Base-by-base conservation (phyloP, 2,888 invertebrate genomes). In the Parnassius glacialis region DNA sequence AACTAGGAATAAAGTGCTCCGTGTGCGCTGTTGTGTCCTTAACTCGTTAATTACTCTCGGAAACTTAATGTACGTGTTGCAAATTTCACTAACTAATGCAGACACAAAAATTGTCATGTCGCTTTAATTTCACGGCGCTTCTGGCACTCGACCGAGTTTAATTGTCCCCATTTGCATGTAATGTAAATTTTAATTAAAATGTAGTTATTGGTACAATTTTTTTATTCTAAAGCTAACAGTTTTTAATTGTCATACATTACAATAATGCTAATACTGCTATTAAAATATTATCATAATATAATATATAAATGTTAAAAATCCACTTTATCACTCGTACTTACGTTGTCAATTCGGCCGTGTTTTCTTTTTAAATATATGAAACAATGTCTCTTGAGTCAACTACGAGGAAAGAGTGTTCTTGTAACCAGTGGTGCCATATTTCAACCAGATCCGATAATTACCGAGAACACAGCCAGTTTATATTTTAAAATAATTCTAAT, bases 1-100 rank as follows among this genome's bases (percentile, higher is more conserved):
- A 84, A 86, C 87, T 85, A 84, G 77, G 83, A 83, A 87, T 84
- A 84, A 87, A 87, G 84, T 81, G 81, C 84, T 80, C 82, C 72
- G 75, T 76, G 61, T 57, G 61, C 61, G 43, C 42, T 52, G 78
- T 78, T 76, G 78, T 78, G 76, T 81, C 82, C 83, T 83, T 80
- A 81, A 80, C 86, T 85, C 82, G 82, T 84, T 87, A 87, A 86
- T 87, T 87, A 86, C 82, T 80, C 78, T 80, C 76, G 71, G 71
- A 74, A 83, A 84, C 84, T 82, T 78, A 79, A 84, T 82, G 81
- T 79, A 81, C 78, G 79, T 78, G 80, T 77, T 76, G 75, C 77
- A 72, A 76, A 79, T 76, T 78, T 76, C 69, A 69, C 74, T 62
- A 57, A 62, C 68, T 62, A 62, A 66, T 58, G 65, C 63, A 62